Evolutionary conservation across 2,797 vertebrate genomes (phyloP).

Genomic region (Merluccius polli): DNA sequence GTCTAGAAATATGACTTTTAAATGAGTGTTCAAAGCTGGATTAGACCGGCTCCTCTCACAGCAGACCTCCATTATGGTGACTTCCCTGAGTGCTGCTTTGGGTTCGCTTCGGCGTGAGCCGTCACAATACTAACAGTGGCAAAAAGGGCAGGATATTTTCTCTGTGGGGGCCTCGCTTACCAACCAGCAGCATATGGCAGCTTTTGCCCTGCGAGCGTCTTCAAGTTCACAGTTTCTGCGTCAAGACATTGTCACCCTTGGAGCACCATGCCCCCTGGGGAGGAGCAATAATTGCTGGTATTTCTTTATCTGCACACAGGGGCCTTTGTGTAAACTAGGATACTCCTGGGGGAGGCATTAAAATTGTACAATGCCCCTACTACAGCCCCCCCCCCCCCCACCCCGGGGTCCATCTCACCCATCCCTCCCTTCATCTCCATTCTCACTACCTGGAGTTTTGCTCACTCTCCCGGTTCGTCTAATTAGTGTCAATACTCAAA

Average conservation of each 20-base stretch:
- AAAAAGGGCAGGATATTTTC: background rate
- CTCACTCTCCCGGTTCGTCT: conserved; percentile 37
- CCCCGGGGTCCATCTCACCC: conserved; percentile 12
- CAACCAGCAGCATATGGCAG: background rate
- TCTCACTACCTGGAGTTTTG: conserved; percentile 27
- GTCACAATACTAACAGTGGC: background rate
- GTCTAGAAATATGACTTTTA: conserved; percentile 31
- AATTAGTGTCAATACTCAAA: conserved; percentile 19
- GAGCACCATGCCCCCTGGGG: background rate
- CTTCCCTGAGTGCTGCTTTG: conserved; percentile 8
- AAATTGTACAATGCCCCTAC: background rate
- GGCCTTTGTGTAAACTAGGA: background rate
- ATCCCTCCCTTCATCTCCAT: conserved; percentile 32
- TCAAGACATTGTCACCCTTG: background rate
- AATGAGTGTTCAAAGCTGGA: conserved; percentile 19
- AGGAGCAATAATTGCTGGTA: background rate
- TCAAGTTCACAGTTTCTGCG: background rate
- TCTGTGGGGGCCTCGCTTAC: background rate
- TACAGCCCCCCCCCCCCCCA: background rate
- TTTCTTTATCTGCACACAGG: background rate
- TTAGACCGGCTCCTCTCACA: conserved; percentile 4
- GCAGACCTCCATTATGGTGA: background rate
- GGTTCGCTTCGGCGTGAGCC: background rate
- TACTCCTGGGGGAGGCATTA: background rate
- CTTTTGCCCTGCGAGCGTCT: background rate